Base-by-base conservation (phyloP, 2,113 vertebrate species). In the Tonatia bakeri region DNA sequence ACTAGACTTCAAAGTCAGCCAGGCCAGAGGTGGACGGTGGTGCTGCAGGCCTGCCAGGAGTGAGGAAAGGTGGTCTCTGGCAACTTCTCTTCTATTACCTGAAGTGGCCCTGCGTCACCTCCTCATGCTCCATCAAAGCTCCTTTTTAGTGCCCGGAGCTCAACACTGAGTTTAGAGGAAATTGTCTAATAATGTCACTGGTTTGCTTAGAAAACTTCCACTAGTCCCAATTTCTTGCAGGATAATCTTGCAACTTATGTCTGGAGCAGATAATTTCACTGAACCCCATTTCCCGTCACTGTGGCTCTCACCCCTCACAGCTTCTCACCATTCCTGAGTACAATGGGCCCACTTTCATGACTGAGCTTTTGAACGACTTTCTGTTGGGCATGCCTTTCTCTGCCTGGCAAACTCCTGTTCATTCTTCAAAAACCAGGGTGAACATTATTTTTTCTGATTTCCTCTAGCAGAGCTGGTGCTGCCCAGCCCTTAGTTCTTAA, bases 361-460 rank as follows among this genome's bases (percentile, higher is more conserved):
- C 72, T 47, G 16, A 76, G 50, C 15, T 54, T 84, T 59, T 45
- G 31, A 65, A 14, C 1, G 31, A 3, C 33, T 70, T 17, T 79
- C 76, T 43, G 24, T 64, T 79, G 54, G 19, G 9, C 24, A 26
- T 69, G 31, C 85, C 28, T 80, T 83, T 65, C 14, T 69, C 54
- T 91, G 73, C 26, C 69, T 61, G 26, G 17, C 45, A 50, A 84
- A 77, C 43, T 70, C 52, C n/a, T 94, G 10, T 65, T 81, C 40
- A 86, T 43, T 28, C 40, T 91, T 91, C 36, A 45, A 65, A 88
- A 38, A 54, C 14, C 31, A n/a, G 73, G n/a, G 54, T 22, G 45
- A 67, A n/a, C 65, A n/a, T n/a, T 47, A 43, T n/a, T 11, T 47
- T 38, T 95, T 81, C 59, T 91, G 47, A 86, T 54, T 86, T 81